A percentile compares a stretch with the other conserved stretches of the same genome.
phyloP scores from a whole-genome alignment of 2,113 vertebrate species.

The Sylvilagus bachmani region DNA sequence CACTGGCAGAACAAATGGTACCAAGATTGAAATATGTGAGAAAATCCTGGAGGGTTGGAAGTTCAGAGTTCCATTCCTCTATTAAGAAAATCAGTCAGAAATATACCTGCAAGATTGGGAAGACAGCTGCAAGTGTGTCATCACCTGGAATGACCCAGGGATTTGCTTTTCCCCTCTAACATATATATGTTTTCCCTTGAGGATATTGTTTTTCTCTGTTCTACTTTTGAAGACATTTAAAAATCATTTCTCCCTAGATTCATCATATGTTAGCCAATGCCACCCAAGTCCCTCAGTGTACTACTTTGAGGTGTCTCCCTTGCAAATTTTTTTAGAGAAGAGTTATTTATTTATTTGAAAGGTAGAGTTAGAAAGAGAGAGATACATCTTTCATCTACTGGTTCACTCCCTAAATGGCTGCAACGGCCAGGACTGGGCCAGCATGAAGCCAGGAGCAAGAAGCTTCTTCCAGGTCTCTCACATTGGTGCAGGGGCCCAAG shows the following conservation, averaged over 20 bases:
- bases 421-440: too few relatives aligned
- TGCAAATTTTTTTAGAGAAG: too few relatives aligned
- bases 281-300: not conserved
- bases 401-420: too few relatives aligned
- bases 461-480: too few relatives aligned
- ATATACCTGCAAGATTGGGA: not conserved
- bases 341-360: too few relatives aligned
- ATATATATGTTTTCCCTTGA: not conserved
- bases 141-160: not conserved
- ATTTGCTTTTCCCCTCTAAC: not conserved
- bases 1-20: not conserved
- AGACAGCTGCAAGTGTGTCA: not conserved
- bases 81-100: not conserved
- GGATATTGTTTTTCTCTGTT: not conserved
- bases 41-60: not conserved
- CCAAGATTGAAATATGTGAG: not conserved
- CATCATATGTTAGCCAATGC: not conserved
- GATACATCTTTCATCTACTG: too few relatives aligned
- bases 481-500: too few relatives aligned
- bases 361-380: too few relatives aligned
- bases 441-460: too few relatives aligned
- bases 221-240: not conserved
- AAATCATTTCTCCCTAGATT: not conserved
- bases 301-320: not conserved
- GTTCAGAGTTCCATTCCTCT: slow-evolving; percentile 4